These are phyloP conservation scores for Teleopsis dalmanni DNA, from an alignment of 1,140 invertebrate genomes.

Conservation along the genomic window DNA sequence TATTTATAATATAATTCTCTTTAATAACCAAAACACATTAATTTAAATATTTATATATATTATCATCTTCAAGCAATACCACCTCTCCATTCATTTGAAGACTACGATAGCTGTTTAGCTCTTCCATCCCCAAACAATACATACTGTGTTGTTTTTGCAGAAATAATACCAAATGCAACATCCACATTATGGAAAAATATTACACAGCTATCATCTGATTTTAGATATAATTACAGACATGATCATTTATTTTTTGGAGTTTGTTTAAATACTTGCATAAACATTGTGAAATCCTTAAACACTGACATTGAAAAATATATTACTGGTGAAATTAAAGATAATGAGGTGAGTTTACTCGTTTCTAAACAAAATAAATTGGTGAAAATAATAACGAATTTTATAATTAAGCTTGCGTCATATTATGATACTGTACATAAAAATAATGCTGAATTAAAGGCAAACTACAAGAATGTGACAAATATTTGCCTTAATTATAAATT, in stretches of 20 bases:
- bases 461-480: conserved; percentile 23
- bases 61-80: conserved; percentile 45
- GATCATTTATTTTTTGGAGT: conserved; percentile 48
- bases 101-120: conserved; percentile 46
- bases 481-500: conserved; percentile 32
- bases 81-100: conserved; percentile 44
- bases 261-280: conserved; percentile 42
- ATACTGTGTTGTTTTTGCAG: conserved; percentile 47
- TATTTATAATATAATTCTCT: not conserved
- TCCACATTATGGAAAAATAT: conserved; percentile 45
- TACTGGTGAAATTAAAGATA: conserved; percentile 15
- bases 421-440: conserved; percentile 23
- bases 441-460: conserved; percentile 15
- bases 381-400: too few species aligned
- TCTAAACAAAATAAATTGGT: too few species aligned
- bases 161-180: conserved; percentile 34
- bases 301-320: conserved; percentile 14
- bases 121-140: conserved; percentile 14
- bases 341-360: conserved; percentile 17
- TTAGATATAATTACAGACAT: conserved; percentile 48
- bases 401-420: conserved; percentile 21
- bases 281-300: conserved; percentile 3
- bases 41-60: not conserved
- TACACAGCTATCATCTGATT: conserved; percentile 37
- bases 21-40: not conserved